Evolutionary conservation across 2,888 invertebrate genomes (phyloP).

Genomic region (Cylindroiulus punctatus): DNA sequence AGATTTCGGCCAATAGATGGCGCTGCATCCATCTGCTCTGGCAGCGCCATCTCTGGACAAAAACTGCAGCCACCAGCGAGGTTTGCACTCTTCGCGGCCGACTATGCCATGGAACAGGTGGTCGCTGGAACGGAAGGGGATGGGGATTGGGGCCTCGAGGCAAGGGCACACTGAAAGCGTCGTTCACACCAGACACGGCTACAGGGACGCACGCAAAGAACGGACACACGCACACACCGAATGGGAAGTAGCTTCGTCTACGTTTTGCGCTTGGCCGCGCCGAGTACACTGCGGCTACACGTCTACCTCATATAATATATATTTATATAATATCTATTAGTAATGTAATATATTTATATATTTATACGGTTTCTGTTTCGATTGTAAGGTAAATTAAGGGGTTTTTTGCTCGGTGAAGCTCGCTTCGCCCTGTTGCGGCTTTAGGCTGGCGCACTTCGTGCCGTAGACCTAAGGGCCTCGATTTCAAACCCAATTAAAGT

Average conservation of each 20-base stretch:
- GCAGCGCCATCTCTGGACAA: too few relatives aligned
- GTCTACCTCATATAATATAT: conserved; percentile 19
- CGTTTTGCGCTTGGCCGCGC: background rate
- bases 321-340: conserved; percentile 26
- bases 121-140: background rate
- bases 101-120: background rate
- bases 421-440: background rate
- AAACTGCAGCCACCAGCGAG: too few relatives aligned
- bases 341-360: conserved; percentile 12
- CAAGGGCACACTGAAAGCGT: background rate
- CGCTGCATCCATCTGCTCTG: too few relatives aligned
- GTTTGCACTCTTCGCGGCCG: too few relatives aligned
- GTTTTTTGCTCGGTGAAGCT: background rate
- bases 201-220: background rate
- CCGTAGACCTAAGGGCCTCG: background rate
- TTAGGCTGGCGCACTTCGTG: background rate
- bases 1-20: too few relatives aligned
- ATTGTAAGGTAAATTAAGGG: background rate
- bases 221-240: conserved; percentile 1
- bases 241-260: background rate
- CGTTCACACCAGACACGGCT: background rate
- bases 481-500: background rate
- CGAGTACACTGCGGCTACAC: conserved; percentile 8
- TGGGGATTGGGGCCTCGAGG: background rate
- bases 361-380: background rate